Base-by-base conservation (phyloP, 2,888 invertebrate genomes). In the Orthosia gracilis region DNA sequence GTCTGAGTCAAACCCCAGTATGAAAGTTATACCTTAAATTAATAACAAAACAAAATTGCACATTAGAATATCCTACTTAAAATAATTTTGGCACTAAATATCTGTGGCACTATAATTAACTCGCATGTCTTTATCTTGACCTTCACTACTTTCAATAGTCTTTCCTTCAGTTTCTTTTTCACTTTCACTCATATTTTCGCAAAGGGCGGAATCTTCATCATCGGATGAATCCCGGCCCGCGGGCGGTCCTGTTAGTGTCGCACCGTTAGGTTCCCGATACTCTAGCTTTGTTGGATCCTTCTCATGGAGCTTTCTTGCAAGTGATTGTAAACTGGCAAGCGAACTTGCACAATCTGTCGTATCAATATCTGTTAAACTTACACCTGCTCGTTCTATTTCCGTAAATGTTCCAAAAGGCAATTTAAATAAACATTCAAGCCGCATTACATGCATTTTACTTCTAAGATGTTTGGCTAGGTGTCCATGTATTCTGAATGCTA, bases 261-360 rank as follows among this genome's bases (percentile, higher is more conserved):
- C 91, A 78, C 93, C 91, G 70, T 94, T 95, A 2, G 97, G 94
- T 83, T 97, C 97, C 92, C 97, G 96, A 77, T 97, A 97, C 78
- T 97, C 98, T 90, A 98, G 94, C 94, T 98, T 98, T 40, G 97
- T 97, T 11, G 98, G 98, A 94, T 98, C 98, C 90, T 98, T 98
- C 87, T 98, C 98, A 90, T 98, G 98, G 82, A 98, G 97, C 91
- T 98, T 98, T 89, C 98, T 97, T 52, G 98, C 98, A 85, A 98
- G 96, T 83, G 97, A 97, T 97, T 98, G 97, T 50, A 99, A 97
- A 94, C 99, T 99, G 89, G 98, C 98, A 85, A 99, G 97, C 78
- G 99, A 99, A 96, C 98, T 99, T 92, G 99, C 99, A 96, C 99
- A 99, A 95, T 99, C 99, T 67, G 99, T 98, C 3, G 99, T 99